Conservation (phyloP, 2,888 invertebrate species). For the Itoplectis maculator region DNA sequence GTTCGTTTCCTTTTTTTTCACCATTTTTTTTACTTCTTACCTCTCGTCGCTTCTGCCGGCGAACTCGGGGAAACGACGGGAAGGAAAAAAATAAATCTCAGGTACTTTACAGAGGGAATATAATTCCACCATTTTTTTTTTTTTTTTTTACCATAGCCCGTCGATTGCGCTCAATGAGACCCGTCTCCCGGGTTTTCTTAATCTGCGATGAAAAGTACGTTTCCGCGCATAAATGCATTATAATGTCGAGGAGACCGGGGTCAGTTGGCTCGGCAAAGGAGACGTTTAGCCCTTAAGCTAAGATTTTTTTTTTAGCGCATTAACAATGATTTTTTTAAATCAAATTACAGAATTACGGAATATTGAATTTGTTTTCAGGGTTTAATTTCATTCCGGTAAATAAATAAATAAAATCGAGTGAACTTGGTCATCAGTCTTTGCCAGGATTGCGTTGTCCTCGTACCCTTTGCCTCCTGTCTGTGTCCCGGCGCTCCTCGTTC, state of each 20-base stretch:
- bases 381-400: no score
- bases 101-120: slow-evolving; percentile 26
- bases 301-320: no score
- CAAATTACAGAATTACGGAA: no score
- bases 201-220: slow-evolving; percentile 45
- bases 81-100: slow-evolving; percentile 21
- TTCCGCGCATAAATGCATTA: slow-evolving; percentile 48
- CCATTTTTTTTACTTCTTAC: slow-evolving; percentile 23
- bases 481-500: slow-evolving; percentile 35
- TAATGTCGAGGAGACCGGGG: background rate
- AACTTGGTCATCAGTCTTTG: slow-evolving; percentile 3
- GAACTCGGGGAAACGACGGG: background rate
- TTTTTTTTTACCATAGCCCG: background rate
- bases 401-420: no score
- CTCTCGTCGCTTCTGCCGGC: slow-evolving; percentile 20
- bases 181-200: slow-evolving; percentile 5
- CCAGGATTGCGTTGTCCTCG: slow-evolving; percentile 14
- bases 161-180: slow-evolving; percentile 18
- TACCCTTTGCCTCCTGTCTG: slow-evolving; percentile 6
- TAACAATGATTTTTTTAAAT: no score
- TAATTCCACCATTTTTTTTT: slow-evolving; percentile 10
- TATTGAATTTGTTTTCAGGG: no score
- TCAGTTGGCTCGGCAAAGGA: background rate
- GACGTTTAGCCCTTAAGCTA: no score
- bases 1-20: background rate